Evolutionary conservation across 2,113 vertebrate species (phyloP).

Genomic region (Cacatua alba): DNA sequence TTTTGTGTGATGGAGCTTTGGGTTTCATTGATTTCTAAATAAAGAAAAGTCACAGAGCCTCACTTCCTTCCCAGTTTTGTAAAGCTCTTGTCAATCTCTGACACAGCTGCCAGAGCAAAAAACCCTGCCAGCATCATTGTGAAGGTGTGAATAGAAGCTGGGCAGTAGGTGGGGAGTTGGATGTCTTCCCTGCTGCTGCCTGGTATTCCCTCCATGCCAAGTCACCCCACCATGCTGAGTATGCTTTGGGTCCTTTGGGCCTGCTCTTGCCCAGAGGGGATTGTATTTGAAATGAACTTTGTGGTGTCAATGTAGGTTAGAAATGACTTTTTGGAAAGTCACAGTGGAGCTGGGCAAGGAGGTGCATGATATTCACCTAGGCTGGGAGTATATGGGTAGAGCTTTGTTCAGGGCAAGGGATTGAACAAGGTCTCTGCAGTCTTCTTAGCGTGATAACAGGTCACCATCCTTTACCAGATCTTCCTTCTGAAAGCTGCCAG

Average conservation of each 20-base stretch:
- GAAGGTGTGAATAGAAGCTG: neutral
- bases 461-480: neutral
- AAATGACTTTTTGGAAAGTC: neutral
- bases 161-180: neutral
- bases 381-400: neutral
- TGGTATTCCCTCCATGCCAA: neutral
- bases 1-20: neutral
- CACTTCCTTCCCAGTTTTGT: slow-evolving; percentile 9
- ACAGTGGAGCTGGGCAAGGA: neutral
- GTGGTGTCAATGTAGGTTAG: neutral
- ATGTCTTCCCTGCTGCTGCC: neutral
- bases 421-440: neutral
- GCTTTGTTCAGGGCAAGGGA: neutral
- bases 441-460: neutral
- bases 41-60: slow-evolving; percentile 1
- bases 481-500: neutral
- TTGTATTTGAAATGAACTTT: neutral
- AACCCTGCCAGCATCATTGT: neutral
- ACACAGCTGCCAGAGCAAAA: neutral
- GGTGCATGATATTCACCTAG: neutral
- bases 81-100: slow-evolving; percentile 37
- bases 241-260: neutral
- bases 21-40: slow-evolving; percentile 42
- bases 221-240: fast-evolving
- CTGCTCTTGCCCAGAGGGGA: neutral